Percentiles rank a stretch among this genome's conserved stretches.
Evolutionary conservation across 1,140 invertebrate species (phyloP).

Genomic region (Drosophila asahinai): DNA sequence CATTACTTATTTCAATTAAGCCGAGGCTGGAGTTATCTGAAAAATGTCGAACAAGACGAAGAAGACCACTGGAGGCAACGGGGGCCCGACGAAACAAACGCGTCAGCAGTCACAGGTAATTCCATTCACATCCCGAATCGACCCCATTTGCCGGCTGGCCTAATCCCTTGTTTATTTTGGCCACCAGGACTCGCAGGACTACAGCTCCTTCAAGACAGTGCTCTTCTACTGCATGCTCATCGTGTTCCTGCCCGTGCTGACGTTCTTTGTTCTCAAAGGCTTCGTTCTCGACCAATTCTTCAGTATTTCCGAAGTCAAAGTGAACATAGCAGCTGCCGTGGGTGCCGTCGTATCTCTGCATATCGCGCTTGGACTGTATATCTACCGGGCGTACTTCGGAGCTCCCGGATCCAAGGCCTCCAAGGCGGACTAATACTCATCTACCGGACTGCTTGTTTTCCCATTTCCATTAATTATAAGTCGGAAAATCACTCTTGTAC

Average conservation of each 20-base stretch:
- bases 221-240: conserved; percentile 88
- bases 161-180: conserved; percentile 25
- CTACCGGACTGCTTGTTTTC: conserved; percentile 27
- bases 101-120: conserved; percentile 67
- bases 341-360: conserved; percentile 90
- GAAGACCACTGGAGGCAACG: conserved; percentile 46
- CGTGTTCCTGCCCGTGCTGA: conserved; percentile 87
- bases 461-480: conserved; percentile 61
- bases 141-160: conserved; percentile 40
- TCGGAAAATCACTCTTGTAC: conserved; percentile 53
- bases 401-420: conserved; percentile 47
- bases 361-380: conserved; percentile 90
- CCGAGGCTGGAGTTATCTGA: background rate
- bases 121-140: background rate
- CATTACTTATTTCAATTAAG: conserved; percentile 40
- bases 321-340: conserved; percentile 91
- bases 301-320: conserved; percentile 87
- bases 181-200: conserved; percentile 85
- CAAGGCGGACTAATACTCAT: conserved; percentile 45
- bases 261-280: conserved; percentile 87
- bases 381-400: conserved; percentile 91
- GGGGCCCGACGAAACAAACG: conserved; percentile 28
- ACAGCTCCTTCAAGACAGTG: conserved; percentile 88
- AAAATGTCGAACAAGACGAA: conserved; percentile 66
- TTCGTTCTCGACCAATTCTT: conserved; percentile 87